These are phyloP conservation scores for Pseudomyrmex sp. DNA, from an alignment of 1,140 invertebrate species.

Conservation along the genomic window DNA sequence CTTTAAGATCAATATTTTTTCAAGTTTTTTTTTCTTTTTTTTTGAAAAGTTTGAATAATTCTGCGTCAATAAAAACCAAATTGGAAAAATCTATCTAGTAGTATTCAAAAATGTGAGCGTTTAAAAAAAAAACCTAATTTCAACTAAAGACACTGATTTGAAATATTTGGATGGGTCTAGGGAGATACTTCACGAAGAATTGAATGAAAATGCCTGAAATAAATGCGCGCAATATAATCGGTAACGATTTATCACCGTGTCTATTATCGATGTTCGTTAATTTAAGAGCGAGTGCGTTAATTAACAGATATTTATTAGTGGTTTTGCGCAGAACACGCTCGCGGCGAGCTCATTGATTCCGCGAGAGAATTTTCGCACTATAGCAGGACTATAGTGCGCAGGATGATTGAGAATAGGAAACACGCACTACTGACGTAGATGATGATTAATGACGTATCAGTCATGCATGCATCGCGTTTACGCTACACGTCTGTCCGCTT, in stretches of 20 bases:
- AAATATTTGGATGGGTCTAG: too few relatives aligned
- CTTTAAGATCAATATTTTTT: too few relatives aligned
- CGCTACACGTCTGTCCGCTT: constrained; percentile 56
- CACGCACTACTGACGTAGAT: constrained; percentile 32
- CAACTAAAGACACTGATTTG: too few relatives aligned
- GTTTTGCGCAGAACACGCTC: not conserved
- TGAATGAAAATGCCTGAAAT: too few relatives aligned
- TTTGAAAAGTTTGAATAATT: too few relatives aligned
- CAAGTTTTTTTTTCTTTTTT: too few relatives aligned
- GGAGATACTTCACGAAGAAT: too few relatives aligned
- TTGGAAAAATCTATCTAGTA: too few relatives aligned
- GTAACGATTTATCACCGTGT: not conserved
- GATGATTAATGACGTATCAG: constrained; percentile 45
- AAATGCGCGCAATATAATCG: not conserved
- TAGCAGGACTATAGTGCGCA: constrained; percentile 14
- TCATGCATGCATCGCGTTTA: constrained; percentile 31
- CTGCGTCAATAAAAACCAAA: too few relatives aligned
- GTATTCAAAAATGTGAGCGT: too few relatives aligned
- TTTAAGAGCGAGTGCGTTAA: not conserved
- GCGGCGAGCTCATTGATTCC: not conserved
- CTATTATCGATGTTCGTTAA: not conserved
- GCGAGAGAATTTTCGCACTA: constrained; percentile 7
- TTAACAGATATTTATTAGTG: not conserved
- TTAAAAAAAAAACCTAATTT: too few relatives aligned
- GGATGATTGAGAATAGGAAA: constrained; percentile 31